Evolutionary conservation across 2,888 invertebrate species (phyloP).

Genomic region (Microctonus brassicae): DNA sequence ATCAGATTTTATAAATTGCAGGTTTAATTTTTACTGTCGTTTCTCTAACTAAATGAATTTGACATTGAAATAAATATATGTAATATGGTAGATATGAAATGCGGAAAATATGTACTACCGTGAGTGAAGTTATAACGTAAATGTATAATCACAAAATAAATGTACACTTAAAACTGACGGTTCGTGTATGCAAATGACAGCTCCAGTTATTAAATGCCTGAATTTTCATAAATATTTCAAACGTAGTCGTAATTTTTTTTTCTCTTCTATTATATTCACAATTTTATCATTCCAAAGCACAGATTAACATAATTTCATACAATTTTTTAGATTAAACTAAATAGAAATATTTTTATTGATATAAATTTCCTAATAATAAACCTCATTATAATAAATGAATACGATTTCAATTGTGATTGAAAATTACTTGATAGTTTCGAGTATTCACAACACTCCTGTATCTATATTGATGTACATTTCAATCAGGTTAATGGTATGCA

Average conservation of each 20-base stretch:
- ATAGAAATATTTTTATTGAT: no score
- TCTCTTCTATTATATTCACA: constrained; percentile 5
- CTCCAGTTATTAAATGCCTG: not conserved
- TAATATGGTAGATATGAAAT: not conserved
- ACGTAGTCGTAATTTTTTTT: constrained; percentile 34
- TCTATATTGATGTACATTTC: constrained; percentile 45
- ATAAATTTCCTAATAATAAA: not conserved
- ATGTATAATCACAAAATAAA: constrained; percentile 24
- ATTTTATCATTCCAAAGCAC: not conserved
- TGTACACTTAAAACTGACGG: constrained; percentile 32
- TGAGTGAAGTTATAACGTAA: constrained; percentile 21
- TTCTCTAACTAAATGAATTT: not conserved
- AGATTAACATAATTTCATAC: no score
- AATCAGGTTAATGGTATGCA: constrained; percentile 64
- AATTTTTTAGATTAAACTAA: no score
- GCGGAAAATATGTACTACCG: not conserved
- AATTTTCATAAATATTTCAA: constrained; percentile 49
- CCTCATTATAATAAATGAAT: not conserved
- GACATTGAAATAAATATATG: not conserved
- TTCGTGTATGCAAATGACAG: constrained; percentile 33
- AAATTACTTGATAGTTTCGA: not conserved
- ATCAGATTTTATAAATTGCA: not conserved
- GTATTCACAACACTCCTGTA: not conserved
- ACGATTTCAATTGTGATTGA: not conserved
- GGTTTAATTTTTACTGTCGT: not conserved